These are phyloP conservation scores for Crambe crambe DNA, from an alignment of 37 sponge, comb jelly and placozoan genomes.

Conservation along the genomic window DNA sequence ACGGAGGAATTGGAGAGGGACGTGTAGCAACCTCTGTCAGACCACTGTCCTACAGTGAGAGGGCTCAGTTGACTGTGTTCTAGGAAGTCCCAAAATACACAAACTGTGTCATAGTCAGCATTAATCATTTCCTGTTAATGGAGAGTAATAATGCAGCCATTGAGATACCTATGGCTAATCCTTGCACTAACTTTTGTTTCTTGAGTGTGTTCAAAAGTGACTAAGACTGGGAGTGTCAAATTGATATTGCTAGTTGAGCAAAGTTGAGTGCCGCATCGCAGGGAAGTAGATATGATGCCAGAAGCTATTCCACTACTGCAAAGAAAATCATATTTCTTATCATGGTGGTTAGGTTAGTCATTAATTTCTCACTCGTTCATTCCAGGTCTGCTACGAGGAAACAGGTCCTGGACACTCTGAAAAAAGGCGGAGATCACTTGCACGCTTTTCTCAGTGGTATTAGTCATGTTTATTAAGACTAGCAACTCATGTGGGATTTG, in stretches of 20 bases:
- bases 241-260: not conserved
- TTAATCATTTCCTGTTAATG: not conserved
- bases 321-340: not conserved
- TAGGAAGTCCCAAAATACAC: conserved; percentile 19
- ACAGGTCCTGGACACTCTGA: not conserved
- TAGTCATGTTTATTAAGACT: not conserved
- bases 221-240: not conserved
- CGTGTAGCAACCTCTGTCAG: not conserved
- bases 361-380: not conserved
- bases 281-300: not conserved
- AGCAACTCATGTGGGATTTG: not conserved
- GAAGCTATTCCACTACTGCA: not conserved
- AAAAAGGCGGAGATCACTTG: not conserved
- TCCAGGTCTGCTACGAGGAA: not conserved
- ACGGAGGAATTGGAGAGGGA: not conserved
- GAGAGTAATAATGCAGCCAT: too few species aligned
- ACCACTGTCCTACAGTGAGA: not conserved
- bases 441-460: not conserved
- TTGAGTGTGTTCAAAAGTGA: not conserved
- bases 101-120: not conserved
- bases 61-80: not conserved
- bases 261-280: not conserved
- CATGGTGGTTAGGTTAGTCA: not conserved
- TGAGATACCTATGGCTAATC: too few species aligned
- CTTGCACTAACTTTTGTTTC: not conserved